phyloP scores from a whole-genome alignment of 2,113 vertebrate genomes.

The Xenopus laevis region DNA sequence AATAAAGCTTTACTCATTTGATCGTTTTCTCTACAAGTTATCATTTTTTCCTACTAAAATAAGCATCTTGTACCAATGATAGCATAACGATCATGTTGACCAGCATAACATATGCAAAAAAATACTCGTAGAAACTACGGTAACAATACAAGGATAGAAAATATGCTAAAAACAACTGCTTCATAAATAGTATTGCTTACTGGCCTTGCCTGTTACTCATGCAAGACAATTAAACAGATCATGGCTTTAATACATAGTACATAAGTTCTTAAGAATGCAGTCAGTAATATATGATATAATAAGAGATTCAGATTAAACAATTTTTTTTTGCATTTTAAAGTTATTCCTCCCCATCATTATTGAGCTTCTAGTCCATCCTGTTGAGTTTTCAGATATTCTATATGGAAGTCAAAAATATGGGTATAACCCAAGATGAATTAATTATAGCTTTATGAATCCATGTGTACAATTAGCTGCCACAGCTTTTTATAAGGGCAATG shows the following conservation, averaged over 20 bases:
- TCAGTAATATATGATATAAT: no score
- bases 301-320: no score
- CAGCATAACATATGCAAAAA: slow-evolving; percentile 55
- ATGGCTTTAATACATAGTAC: slow-evolving; percentile 57
- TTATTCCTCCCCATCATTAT: no score
- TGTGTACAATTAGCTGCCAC: no score
- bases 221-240: slow-evolving; percentile 57
- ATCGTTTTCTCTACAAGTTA: slow-evolving; percentile 48
- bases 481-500: no score
- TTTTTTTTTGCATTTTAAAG: no score
- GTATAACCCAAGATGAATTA: no score
- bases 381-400: no score
- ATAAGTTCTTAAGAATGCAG: not conserved
- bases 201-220: slow-evolving; percentile 58
- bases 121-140: slow-evolving; percentile 54
- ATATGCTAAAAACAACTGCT: slow-evolving; percentile 53
- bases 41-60: slow-evolving; percentile 52
- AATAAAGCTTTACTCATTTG: slow-evolving; percentile 51
- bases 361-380: no score
- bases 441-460: no score
- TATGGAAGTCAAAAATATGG: no score
- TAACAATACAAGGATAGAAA: slow-evolving; percentile 59
- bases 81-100: slow-evolving; percentile 55
- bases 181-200: slow-evolving; percentile 64
- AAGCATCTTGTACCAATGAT: slow-evolving; percentile 53